Conservation (phyloP, 2,888 invertebrate genomes). For the Odontocerum albicorne region DNA sequence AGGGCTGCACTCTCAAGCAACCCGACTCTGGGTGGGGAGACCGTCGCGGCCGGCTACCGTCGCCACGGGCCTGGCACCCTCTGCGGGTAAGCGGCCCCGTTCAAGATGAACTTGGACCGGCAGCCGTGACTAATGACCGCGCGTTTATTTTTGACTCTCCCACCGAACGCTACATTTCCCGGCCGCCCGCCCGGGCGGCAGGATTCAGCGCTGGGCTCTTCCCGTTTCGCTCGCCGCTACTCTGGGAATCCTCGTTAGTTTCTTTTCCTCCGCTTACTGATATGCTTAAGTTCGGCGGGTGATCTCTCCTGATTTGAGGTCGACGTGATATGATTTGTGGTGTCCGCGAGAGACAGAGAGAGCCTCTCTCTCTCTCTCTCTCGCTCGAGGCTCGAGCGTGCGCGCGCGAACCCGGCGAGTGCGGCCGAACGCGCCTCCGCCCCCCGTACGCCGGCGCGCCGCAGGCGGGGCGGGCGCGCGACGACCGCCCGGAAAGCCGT, state of each 20-base stretch:
- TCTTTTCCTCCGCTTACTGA: slow-evolving; percentile 72
- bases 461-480: too few relatives aligned
- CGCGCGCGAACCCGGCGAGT: too few relatives aligned
- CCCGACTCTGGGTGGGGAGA: slow-evolving; percentile 51
- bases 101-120: too few relatives aligned
- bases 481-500: too few relatives aligned
- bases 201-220: slow-evolving; percentile 64
- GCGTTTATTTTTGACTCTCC: too few relatives aligned
- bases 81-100: slow-evolving; percentile 56
- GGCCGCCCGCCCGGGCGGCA: slow-evolving; percentile 43
- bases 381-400: too few relatives aligned
- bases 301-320: slow-evolving; percentile 51
- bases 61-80: slow-evolving; percentile 59
- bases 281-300: slow-evolving; percentile 65
- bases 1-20: slow-evolving; percentile 64
- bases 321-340: too few relatives aligned
- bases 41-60: slow-evolving; percentile 40
- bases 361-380: too few relatives aligned
- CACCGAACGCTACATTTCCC: slow-evolving; percentile 61
- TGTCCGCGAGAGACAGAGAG: too few relatives aligned
- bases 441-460: too few relatives aligned
- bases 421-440: too few relatives aligned
- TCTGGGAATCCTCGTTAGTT: slow-evolving; percentile 65
- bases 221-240: slow-evolving; percentile 67
- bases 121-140: too few relatives aligned